Evolutionary conservation across 2,888 invertebrate genomes (phyloP).

Genomic region (Achlya flavicornis): DNA sequence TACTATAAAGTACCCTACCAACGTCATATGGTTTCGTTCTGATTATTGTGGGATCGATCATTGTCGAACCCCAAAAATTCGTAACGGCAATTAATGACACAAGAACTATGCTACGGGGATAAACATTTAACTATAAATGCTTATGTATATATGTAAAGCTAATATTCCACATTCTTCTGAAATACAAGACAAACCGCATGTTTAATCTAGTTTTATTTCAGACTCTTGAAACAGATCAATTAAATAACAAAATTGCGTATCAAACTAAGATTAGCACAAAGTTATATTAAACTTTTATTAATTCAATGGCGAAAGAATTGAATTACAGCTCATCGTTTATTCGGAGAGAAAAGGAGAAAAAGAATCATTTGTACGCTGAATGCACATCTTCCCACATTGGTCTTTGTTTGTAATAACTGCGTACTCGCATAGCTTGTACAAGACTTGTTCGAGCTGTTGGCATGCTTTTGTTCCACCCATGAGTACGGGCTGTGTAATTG

Average conservation of each 20-base stretch:
- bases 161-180: no score
- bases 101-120: no score
- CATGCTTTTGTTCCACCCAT: constrained; percentile 55
- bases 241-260: neutral
- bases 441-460: constrained; percentile 35
- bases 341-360: constrained; percentile 41
- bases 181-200: neutral
- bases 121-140: no score
- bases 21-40: no score
- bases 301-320: constrained; percentile 31
- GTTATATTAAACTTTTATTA: constrained; percentile 10
- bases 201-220: neutral
- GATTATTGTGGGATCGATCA: no score
- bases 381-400: constrained; percentile 50
- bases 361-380: constrained; percentile 14
- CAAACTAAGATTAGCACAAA: neutral
- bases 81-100: no score
- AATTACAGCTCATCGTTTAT: constrained; percentile 34
- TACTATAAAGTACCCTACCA: no score
- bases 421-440: constrained; percentile 9
- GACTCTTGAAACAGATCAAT: neutral
- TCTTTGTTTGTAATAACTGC: constrained; percentile 35
- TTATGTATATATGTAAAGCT: no score
- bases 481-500: constrained; percentile 47
- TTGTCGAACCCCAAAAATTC: no score